Base-by-base conservation (phyloP, 1,140 invertebrate species). In the Microplitis demolitor region DNA sequence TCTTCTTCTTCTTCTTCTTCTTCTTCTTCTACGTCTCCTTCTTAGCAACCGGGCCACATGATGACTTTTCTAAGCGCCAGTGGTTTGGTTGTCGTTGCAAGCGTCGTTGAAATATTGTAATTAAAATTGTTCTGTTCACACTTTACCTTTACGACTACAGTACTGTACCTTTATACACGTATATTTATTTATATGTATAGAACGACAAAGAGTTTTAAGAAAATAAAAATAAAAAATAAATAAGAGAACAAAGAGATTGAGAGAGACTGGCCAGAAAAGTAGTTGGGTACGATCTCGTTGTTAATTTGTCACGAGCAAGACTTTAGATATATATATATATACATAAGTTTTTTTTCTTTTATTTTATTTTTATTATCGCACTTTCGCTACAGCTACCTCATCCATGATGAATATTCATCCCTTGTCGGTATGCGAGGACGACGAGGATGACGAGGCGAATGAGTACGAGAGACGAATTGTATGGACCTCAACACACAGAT, bases 371-470 rank as follows among this genome's bases (percentile, higher is more conserved):
- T 39, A 45, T 66, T 14, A 51, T 64, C 33, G 31, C 9, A 34
- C 45, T 58, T 24, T 54, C 24, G 45, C 56, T 50, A 31, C 45
- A 45, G 39, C 39, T 45, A 45, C n/a, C 31, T 31, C n/a, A 50
- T 24, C 54, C 66, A 4, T 64, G 71, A 80, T 82, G 80, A 80
- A 80, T 82, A 82, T 82, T 82, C 80, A 80, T 79, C 72, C 73
- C 74, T 73, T 76, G 75, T 75, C 45, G 39, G 39, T 45, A 11
- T 45, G 66, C 60, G 54, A 64, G 73, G 56, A 61, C 64, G 67
- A 61, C 16, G 33, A 35, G 54, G 62, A 33, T n/a, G 37, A 35
- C 39, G 9, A 16, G 13, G 39, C 45, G 54, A 60, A 66, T 51
- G 51, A 37, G 69, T 64, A 37, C 61, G 35, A 64, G 69, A 51